Evolutionary conservation across 2,797 vertebrate genomes (phyloP), one percentile per base, ranked within the genome.

Genomic region (Dryobates pubescens): DNA sequence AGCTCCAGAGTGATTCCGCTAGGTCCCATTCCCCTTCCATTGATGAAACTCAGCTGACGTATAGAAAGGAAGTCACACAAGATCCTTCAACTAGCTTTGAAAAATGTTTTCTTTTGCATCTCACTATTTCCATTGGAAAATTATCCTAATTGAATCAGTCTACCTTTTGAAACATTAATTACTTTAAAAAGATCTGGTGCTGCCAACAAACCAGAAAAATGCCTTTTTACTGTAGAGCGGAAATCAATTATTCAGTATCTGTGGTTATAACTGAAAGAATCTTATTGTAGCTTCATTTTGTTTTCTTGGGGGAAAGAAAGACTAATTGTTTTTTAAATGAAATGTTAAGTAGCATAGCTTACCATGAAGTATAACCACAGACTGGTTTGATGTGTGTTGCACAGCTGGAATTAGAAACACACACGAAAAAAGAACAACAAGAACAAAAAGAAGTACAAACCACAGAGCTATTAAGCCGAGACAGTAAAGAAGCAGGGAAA

Each of bases 391-490:
- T 97, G 93, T 95, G 93, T 96, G 82, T 90, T 91, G 86, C 93
- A 95, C 92, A 97, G 96, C 95, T 96, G 96, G 95, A 96, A 96
- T 92, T 82, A 95, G 95, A 96, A 95, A 94, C 47, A 67, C 69
- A 82, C 75, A 87, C 79, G 84, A 74, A 93, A 93, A 90, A 88
- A 61, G 27, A 56, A 29, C 16, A 29, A 82, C 23, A 24, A 24
- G 12, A 75, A 82, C 47, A 53, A 82, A 80, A 90, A 84, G 73
- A 88, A 64, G 27, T 51, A 73, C 58, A 96, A 96, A 94, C 94
- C 96, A 92, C 89, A 92, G 74, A 89, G 79, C 75, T 94, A 93
- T 97, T 96, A 96, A 92, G 81, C 88, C 92, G 95, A 97, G 94
- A 95, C 90, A 84, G 91, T 94, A 93, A 94, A 96, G 94, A 34